Conservation (phyloP, 2,113 vertebrate genomes). For the Epinephelus moara region DNA sequence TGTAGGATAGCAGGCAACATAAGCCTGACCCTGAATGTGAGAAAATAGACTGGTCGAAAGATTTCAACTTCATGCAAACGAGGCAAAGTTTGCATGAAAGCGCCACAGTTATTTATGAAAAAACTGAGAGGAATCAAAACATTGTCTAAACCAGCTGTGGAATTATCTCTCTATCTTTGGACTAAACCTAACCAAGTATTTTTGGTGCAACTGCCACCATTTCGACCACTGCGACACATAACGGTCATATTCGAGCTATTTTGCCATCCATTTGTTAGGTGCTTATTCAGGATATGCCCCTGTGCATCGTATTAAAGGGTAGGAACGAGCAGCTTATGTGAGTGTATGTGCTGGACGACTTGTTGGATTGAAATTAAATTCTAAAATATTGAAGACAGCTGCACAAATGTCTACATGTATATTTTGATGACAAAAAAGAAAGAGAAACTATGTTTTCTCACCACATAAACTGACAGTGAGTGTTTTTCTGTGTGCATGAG, state of each 20-base stretch:
- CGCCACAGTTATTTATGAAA: not conserved
- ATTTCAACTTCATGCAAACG: not conserved
- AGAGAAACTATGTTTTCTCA: not conserved
- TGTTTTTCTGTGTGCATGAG: not conserved
- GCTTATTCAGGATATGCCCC: too few relatives aligned
- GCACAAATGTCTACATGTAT: not conserved
- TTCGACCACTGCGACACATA: too few relatives aligned
- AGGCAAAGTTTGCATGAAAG: not conserved
- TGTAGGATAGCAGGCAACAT: not conserved
- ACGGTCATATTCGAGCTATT: too few relatives aligned
- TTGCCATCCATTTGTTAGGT: too few relatives aligned
- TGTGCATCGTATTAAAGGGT: too few relatives aligned
- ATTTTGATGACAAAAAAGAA: not conserved
- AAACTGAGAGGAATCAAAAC: slow-evolving; percentile 14
- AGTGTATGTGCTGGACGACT: too few relatives aligned
- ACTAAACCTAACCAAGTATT: too few relatives aligned
- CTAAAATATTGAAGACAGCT: not conserved
- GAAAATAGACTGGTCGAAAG: not conserved
- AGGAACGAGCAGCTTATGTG: too few relatives aligned
- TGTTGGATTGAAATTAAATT: slow-evolving; percentile 11
- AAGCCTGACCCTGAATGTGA: not conserved
- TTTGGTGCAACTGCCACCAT: too few relatives aligned
- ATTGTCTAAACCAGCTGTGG: slow-evolving; percentile 20
- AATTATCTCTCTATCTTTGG: not conserved
- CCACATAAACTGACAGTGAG: not conserved